A percentile compares a stretch with the other conserved stretches of the same genome.
Evolutionary conservation across 2,113 vertebrate genomes (phyloP).

Genomic region (Vidua chalybeata): DNA sequence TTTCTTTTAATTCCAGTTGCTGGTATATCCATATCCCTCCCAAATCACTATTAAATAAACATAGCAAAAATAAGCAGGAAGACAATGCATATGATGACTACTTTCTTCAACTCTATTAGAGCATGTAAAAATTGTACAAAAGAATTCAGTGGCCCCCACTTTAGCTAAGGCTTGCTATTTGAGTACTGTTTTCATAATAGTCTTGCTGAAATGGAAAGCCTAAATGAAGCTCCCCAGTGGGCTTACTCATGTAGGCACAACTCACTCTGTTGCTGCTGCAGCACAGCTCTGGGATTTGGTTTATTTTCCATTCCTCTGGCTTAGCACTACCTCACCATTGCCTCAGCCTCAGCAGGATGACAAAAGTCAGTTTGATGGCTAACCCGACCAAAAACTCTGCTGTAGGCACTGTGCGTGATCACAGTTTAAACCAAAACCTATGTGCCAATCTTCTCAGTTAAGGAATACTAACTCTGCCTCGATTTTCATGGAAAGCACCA

Average conservation of each 20-base stretch:
- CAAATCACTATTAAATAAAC: not conserved
- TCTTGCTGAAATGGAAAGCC: not conserved
- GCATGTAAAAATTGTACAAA: not conserved
- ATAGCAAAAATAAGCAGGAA: not conserved
- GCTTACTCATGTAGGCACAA: not conserved
- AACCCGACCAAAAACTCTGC: not conserved
- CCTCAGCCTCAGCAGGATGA: not conserved
- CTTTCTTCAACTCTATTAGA: not conserved
- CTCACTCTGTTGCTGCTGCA: not conserved
- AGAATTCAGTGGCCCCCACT: not conserved
- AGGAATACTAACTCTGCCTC: not conserved
- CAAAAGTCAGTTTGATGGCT: not conserved
- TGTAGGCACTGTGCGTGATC: rapidly evolving
- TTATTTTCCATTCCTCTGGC: not conserved
- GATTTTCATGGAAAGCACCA: not conserved
- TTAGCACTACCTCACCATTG: not conserved
- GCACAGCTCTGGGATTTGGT: not conserved
- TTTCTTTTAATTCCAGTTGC: not conserved
- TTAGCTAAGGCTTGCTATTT: not conserved
- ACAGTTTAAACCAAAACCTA: not conserved
- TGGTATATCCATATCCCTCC: not conserved
- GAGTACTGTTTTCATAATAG: not conserved
- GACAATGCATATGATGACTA: not conserved
- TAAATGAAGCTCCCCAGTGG: not conserved
- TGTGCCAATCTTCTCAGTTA: rapidly evolving